phyloP scores from a whole-genome alignment of 2,113 vertebrate species.

The Mellivora capensis region DNA sequence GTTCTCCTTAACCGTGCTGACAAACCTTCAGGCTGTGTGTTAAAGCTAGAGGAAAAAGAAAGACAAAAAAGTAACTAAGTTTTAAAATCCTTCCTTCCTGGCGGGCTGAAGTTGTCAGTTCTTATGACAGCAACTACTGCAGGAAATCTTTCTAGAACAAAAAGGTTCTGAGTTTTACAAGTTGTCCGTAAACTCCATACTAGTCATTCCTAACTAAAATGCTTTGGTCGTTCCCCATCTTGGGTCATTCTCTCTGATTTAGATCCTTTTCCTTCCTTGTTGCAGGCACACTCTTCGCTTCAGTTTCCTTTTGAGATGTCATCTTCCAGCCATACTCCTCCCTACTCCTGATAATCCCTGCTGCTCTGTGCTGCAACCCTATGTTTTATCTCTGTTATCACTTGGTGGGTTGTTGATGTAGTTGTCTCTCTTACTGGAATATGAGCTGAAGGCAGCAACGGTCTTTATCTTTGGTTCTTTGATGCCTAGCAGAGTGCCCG shows the following conservation, averaged over 20 bases:
- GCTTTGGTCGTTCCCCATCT: neutral
- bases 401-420: neutral
- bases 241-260: neutral
- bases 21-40: constrained; percentile 44
- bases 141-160: neutral
- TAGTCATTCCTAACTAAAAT: neutral
- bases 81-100: constrained; percentile 47
- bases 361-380: neutral
- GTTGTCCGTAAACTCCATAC: neutral
- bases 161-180: neutral
- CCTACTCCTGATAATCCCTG: neutral
- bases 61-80: constrained; percentile 18
- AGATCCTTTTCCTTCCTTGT: neutral
- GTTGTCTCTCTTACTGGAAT: neutral
- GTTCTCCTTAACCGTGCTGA: constrained; percentile 27
- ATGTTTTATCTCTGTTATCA: neutral
- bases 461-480: neutral
- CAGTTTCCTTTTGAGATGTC: neutral
- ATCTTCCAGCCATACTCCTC: neutral
- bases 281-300: neutral
- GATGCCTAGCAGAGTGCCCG: neutral
- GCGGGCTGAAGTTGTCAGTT: constrained; percentile 25
- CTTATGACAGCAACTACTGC: neutral
- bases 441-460: neutral
- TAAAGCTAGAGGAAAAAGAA: constrained; percentile 36